phyloP scores from a whole-genome alignment of 1,140 invertebrate genomes.

The Hypothenemus hampei region DNA sequence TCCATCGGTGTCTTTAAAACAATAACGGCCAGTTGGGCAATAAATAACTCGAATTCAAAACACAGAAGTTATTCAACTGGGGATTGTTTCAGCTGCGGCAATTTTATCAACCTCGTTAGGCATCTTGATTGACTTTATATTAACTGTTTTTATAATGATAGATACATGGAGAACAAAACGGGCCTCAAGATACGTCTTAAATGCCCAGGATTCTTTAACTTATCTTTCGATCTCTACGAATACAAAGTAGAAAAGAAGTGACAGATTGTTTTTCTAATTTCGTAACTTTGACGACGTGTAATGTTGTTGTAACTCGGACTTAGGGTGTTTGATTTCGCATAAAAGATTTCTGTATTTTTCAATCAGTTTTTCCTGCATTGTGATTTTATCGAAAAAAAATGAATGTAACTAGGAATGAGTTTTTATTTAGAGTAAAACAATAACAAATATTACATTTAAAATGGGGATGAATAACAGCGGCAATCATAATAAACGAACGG shows the following conservation, averaged over 20 bases:
- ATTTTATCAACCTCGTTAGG: constrained; percentile 16
- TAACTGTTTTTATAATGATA: constrained; percentile 14
- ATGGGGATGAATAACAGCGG: not conserved
- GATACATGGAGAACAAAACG: constrained; percentile 6
- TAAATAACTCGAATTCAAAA: too few relatives aligned
- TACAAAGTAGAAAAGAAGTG: constrained; percentile 18
- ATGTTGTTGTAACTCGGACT: constrained; percentile 17
- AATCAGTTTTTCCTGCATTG: too few relatives aligned
- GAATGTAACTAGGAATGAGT: not conserved
- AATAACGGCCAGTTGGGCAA: too few relatives aligned
- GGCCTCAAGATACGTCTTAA: constrained; percentile 6
- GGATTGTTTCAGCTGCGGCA: not conserved
- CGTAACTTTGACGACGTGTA: constrained; percentile 22
- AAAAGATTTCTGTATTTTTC: too few relatives aligned
- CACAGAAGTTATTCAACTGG: constrained; percentile 4
- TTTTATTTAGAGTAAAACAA: not conserved
- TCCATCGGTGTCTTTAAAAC: too few relatives aligned
- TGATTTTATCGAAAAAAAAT: too few relatives aligned
- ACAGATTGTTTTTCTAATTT: constrained; percentile 22
- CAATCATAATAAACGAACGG: not conserved
- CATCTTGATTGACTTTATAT: constrained; percentile 17
- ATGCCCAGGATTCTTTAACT: constrained; percentile 7
- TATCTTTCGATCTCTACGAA: constrained; percentile 15
- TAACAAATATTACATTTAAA: not conserved
- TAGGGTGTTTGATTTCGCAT: too few relatives aligned